Base-by-base conservation (phyloP, 2,113 vertebrate genomes). In the Coryphaenoides rupestris region DNA sequence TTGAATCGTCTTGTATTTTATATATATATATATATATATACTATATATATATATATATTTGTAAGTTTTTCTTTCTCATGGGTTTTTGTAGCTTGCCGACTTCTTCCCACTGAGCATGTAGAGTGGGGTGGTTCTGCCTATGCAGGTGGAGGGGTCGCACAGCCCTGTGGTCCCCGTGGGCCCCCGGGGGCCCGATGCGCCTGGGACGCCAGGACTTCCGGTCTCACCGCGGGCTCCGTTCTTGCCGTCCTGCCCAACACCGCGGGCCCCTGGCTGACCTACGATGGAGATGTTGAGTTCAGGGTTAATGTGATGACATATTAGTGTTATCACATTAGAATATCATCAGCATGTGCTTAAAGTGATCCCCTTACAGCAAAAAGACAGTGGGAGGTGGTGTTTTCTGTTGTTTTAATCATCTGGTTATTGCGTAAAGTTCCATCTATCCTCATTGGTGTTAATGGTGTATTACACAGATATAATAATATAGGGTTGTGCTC, bases 111-210 rank as follows among this genome's bases (percentile, higher is more conserved):
- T 71, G 65, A 91, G 22, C 85, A 92, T 68, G 16, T 89, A 90
- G 55, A 89, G 66, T 21, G 89, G 88, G 14, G 85, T 87, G n/a
- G 85, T 61, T 63, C 90, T 84, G 64, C 76, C 59, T 28, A 76
- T 80, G 72, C 92, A 93, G 63, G 86, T 87, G 0, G 91, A 91
- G 16, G 92, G 90, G 66, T 93, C 92, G 23, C 92, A 93, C 40
- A 92, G 82, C n/a, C 92, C 92, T 0, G 88, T 86, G 0, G 82
- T 55, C 2, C 92, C 92, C 1, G 82, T 45, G 5, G 83, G 55
- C 4, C 92, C 92, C 50, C 84, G 77, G 1, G 68, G 68, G 26
- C 92, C 92, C 0, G 88, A 26, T 10, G 75, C 21, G 15, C 92
- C 92, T 0, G 87, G 83, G 59, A 69, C 21, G 14, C 92, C 92